Base-by-base conservation (phyloP, 1,140 invertebrate species). In the Pectinophora gossypiella region DNA sequence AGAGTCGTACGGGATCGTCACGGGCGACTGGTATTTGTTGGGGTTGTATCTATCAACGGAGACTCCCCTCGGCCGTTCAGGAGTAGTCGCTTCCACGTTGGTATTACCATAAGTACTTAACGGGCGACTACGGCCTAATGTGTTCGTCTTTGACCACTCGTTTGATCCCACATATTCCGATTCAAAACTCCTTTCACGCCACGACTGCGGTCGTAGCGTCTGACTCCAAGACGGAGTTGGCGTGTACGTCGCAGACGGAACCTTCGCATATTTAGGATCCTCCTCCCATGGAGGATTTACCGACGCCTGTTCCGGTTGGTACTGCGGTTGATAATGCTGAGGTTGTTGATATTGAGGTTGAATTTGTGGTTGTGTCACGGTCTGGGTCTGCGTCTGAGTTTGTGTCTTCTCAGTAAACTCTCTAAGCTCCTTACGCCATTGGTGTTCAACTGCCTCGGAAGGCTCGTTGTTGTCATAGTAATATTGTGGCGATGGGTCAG, bases 351-450 rank as follows among this genome's bases (percentile, higher is more conserved):
- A 32, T 32, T 32, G 27, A n/a, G n/a, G n/a, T n/a, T n/a, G n/a
- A n/a, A n/a, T n/a, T 9, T 32, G 27, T 12, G 27, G 9, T 32
- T 32, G 27, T 21, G 67, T 71, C 45, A 62, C 57, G 0, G 48
- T 16, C 48, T 64, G 70, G 32, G 68, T 74, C 48, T 81, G 69
- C 47, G 65, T 44, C 13, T 38, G 36, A 12, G 18, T 10, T 15
- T 15, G 62, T 0, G 78, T 75, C 22, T 84, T 83, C 54, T 87
- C 80, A 16, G 83, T 84, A 44, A 88, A 85, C 61, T 89, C 87
- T 61, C 87, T 68, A 7, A 89, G 64, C 56, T 89, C 87, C 51
- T 76, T 87, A 18, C 85, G 72, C 87, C 85, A 89, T 54, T 86
- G 75, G 15, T 74, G 87, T 49, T 89, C 87, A 1, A 77, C 68